Percentiles rank a stretch among this genome's conserved stretches.
phyloP scores from a whole-genome alignment of 2,888 invertebrate genomes.

The Brachypalpus laphriformis region DNA sequence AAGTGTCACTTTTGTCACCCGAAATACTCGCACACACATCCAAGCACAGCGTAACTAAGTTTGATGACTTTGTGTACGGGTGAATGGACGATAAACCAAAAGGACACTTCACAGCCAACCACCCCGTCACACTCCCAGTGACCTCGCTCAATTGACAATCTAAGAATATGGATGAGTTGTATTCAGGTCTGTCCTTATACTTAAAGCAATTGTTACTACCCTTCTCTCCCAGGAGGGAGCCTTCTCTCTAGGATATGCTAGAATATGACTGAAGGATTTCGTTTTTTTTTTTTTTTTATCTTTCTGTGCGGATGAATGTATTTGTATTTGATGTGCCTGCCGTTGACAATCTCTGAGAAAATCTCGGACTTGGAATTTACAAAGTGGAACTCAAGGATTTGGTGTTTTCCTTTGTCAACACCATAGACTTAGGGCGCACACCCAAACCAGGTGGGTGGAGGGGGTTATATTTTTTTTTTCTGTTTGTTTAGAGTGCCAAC shows the following conservation, averaged over 20 bases:
- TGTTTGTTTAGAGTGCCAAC: slow-evolving; percentile 17
- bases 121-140: slow-evolving; percentile 7
- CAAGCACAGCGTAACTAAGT: slow-evolving; percentile 35
- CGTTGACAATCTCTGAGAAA: slow-evolving; percentile 48
- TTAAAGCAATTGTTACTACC: slow-evolving; percentile 62
- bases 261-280: slow-evolving; percentile 36
- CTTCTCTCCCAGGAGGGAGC: not conserved
- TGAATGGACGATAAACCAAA: slow-evolving; percentile 70
- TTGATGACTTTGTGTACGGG: slow-evolving; percentile 61
- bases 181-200: slow-evolving; percentile 48
- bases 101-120: slow-evolving; percentile 33
- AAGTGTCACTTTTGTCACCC: slow-evolving; percentile 43
- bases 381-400: slow-evolving; percentile 43
- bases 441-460: not conserved
- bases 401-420: slow-evolving; percentile 38
- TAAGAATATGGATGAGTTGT: slow-evolving; percentile 62
- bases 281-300: not conserved
- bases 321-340: slow-evolving; percentile 30
- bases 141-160: slow-evolving; percentile 66
- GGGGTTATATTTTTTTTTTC: not conserved
- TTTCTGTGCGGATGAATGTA: not conserved
- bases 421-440: not conserved
- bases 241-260: slow-evolving; percentile 6
- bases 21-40: not conserved
- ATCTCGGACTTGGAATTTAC: slow-evolving; percentile 46